Conservation (phyloP, 2,888 invertebrate species). For the Tetranychus piercei region DNA sequence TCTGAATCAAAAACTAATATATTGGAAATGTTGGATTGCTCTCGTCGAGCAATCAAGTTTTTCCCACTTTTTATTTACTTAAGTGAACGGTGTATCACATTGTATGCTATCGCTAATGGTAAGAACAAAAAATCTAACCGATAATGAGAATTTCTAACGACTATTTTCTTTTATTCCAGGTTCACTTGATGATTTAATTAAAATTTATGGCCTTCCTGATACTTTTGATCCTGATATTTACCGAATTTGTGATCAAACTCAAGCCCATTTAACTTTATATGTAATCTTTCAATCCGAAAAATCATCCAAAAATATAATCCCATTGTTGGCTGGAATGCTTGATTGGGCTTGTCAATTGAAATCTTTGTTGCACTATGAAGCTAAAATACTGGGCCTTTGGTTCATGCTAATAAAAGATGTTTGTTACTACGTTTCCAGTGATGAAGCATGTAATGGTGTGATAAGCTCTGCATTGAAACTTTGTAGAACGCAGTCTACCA, state of each 20-base stretch:
- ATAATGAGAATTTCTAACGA: not conserved
- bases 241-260: not conserved
- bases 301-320: constrained; percentile 11
- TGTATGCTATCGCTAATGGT: not conserved
- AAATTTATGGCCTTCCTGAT: constrained; percentile 5
- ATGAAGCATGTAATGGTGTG: constrained; percentile 12
- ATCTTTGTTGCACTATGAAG: constrained; percentile 8
- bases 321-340: constrained; percentile 1
- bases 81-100: not conserved
- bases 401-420: not conserved
- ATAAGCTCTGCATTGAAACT: constrained; percentile 11
- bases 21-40: not conserved
- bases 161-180: constrained; percentile 1
- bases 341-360: constrained; percentile 16
- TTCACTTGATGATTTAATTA: not conserved
- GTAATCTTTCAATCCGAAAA: constrained; percentile 7
- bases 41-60: not conserved
- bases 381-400: not conserved
- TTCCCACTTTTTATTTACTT: constrained; percentile 1
- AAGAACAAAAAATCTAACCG: not conserved
- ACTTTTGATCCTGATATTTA: constrained; percentile 9
- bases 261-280: constrained; percentile 11
- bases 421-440: not conserved
- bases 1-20: not conserved
- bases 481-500: constrained; percentile 6